phyloP scores from a whole-genome alignment of 1,140 invertebrate species.

The Myzus persicae region DNA sequence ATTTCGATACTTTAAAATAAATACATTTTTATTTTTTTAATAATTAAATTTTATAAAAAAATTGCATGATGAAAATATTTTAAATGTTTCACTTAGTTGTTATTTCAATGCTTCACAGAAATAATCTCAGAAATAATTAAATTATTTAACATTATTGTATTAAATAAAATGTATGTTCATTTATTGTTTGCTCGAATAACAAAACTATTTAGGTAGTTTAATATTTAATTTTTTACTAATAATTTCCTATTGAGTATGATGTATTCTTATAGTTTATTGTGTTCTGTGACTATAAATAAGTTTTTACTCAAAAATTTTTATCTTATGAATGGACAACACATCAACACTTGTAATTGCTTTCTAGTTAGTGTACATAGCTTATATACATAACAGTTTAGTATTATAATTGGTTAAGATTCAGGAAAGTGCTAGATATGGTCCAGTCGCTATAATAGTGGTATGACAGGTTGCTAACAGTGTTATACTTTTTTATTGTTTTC shows the following conservation, averaged over 20 bases:
- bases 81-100: background rate
- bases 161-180: background rate
- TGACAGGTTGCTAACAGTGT: constrained; percentile 28
- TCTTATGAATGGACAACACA: background rate
- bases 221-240: constrained; percentile 6
- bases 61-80: background rate
- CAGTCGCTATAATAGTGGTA: constrained; percentile 22
- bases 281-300: background rate
- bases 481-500: constrained; percentile 38
- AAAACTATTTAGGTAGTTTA: background rate
- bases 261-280: background rate
- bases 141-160: background rate
- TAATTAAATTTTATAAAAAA: background rate
- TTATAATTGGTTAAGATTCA: background rate
- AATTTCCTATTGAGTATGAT: background rate
- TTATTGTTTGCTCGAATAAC: background rate
- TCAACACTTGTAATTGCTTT: constrained; percentile 19
- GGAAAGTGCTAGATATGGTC: constrained; percentile 46
- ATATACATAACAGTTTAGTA: background rate
- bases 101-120: background rate
- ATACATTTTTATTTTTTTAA: background rate
- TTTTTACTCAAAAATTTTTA: background rate
- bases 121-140: background rate
- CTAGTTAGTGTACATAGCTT: background rate
- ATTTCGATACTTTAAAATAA: background rate